phyloP scores from a whole-genome alignment of 2,888 invertebrate species.

The Orchestes rusci region DNA sequence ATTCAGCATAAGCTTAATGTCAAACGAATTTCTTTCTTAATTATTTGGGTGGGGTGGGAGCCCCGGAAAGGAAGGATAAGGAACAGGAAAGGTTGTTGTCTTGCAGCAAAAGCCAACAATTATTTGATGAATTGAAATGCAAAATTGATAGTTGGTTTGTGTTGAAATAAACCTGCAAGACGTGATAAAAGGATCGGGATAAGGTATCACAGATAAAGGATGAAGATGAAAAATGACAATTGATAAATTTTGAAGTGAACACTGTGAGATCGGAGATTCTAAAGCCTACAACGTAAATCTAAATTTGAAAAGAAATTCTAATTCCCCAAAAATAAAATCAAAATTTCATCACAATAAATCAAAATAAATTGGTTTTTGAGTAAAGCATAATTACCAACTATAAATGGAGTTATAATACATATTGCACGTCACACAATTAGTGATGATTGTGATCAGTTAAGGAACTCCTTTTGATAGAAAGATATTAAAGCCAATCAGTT shows the following conservation, averaged over 20 bases:
- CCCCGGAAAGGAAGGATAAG: constrained; percentile 16
- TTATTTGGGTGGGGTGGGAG: constrained; percentile 22
- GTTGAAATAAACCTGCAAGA: background rate
- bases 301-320: constrained; percentile 34
- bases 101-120: no score
- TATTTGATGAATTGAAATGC: no score
- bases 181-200: constrained; percentile 11
- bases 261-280: constrained; percentile 37
- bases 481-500: constrained; percentile 17
- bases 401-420: constrained; percentile 28
- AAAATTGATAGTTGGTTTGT: background rate
- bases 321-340: constrained; percentile 25
- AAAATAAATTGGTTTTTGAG: constrained; percentile 28
- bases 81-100: constrained; percentile 11
- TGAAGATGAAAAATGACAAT: constrained; percentile 29
- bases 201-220: constrained; percentile 38
- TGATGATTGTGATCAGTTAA: constrained; percentile 29
- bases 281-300: constrained; percentile 29
- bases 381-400: constrained; percentile 25
- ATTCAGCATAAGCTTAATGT: constrained; percentile 11
- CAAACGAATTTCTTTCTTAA: constrained; percentile 18
- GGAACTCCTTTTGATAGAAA: constrained; percentile 19
- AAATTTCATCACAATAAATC: constrained; percentile 20
- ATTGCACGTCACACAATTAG: constrained; percentile 33
- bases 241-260: constrained; percentile 11